phyloP scores from a whole-genome alignment of 1,140 invertebrate species.

The Drosophila nigromelanica region DNA sequence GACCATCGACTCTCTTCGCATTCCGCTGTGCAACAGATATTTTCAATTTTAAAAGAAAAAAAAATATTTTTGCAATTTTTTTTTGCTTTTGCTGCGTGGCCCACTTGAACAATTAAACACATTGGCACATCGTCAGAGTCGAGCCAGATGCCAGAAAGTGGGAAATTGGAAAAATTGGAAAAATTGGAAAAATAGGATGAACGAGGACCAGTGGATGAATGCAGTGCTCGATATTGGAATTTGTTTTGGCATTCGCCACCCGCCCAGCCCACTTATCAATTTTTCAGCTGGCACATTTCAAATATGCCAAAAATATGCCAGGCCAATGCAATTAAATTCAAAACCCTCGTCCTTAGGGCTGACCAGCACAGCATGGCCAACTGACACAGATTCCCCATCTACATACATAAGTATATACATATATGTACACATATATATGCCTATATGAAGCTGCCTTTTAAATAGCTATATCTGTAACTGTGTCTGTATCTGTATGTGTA shows the following conservation, averaged over 20 bases:
- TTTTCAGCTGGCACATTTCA: slow-evolving; percentile 36
- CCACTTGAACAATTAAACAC: slow-evolving; percentile 57
- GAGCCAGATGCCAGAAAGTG: too few relatives aligned
- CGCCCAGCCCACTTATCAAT: slow-evolving; percentile 35
- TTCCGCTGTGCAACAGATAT: neutral
- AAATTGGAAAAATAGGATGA: neutral
- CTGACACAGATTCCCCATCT: slow-evolving; percentile 23
- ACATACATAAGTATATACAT: too few relatives aligned
- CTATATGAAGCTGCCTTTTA: too few relatives aligned
- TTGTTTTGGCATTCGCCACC: slow-evolving; percentile 3
- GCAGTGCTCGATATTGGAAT: slow-evolving; percentile 21
- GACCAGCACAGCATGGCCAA: neutral
- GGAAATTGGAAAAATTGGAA: neutral
- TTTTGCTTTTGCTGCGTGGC: slow-evolving; percentile 15
- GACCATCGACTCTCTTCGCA: neutral
- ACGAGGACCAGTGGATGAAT: neutral
- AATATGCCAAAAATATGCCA: slow-evolving; percentile 46
- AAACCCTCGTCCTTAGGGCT: neutral
- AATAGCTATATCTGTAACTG: too few relatives aligned
- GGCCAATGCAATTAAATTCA: slow-evolving; percentile 63
- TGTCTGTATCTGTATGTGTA: too few relatives aligned
- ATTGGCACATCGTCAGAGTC: neutral
- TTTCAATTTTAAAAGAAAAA: slow-evolving; percentile 23
- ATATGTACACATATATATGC: too few relatives aligned
- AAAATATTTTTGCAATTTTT: slow-evolving; percentile 17